phyloP scores from a whole-genome alignment of 2,888 invertebrate species.

The Eupsilia transversa region DNA sequence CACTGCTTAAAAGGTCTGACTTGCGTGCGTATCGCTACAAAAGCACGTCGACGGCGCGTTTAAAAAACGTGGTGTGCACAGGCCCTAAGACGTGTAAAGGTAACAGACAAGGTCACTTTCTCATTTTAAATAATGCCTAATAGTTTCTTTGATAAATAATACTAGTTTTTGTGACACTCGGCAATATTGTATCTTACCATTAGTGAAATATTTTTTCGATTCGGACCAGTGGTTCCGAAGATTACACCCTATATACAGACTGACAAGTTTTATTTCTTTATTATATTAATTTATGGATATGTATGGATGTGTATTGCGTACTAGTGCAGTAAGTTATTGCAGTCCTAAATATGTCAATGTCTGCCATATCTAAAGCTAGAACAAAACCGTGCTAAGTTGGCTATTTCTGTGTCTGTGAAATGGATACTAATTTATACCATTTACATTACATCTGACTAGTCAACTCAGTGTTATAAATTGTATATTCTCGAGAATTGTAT shows the following conservation, averaged over 20 bases:
- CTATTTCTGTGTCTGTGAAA: neutral
- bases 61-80: too few relatives aligned
- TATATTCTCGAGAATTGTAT: constrained; percentile 4
- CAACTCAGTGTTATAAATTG: neutral
- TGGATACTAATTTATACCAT: constrained; percentile 13
- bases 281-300: neutral
- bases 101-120: neutral
- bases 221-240: too few relatives aligned
- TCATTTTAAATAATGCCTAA: neutral
- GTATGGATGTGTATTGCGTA: neutral
- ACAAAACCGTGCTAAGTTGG: neutral
- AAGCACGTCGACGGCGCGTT: too few relatives aligned
- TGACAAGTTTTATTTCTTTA: neutral
- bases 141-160: too few relatives aligned
- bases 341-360: constrained; percentile 20
- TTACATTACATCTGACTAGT: constrained; percentile 4
- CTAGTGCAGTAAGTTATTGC: constrained; percentile 13
- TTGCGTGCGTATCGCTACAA: too few relatives aligned
- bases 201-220: too few relatives aligned
- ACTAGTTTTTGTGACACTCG: too few relatives aligned
- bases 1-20: too few relatives aligned
- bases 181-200: too few relatives aligned
- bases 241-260: neutral
- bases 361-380: neutral
- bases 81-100: too few relatives aligned